These are phyloP conservation scores for Taenioides sp. DNA, from an alignment of 2,797 vertebrate species.

Conservation along the genomic window DNA sequence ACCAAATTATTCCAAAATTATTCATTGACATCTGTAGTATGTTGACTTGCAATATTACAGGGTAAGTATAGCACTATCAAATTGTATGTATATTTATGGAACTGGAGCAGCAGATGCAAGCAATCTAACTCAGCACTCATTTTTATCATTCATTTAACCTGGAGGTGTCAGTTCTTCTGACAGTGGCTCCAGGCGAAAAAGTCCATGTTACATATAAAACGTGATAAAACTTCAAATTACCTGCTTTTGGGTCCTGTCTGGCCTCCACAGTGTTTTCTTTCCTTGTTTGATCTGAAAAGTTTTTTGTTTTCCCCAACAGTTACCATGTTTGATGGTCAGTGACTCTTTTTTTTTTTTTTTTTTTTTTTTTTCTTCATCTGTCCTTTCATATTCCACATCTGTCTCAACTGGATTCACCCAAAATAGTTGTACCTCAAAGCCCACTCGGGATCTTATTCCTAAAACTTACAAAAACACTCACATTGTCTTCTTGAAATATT, in stretches of 20 bases:
- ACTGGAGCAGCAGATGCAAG: neutral
- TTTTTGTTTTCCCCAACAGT: neutral
- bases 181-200: no score
- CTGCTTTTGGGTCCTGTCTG: no score
- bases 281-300: conserved; percentile 8
- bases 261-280: neutral
- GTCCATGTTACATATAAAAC: no score
- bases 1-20: no score
- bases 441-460: neutral
- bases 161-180: no score
- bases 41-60: no score
- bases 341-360: neutral
- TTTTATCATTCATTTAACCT: no score
- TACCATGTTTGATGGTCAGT: conserved; percentile 11
- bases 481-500: neutral
- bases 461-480: neutral
- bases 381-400: conserved; percentile 32
- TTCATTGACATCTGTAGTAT: no score
- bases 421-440: conserved; percentile 1
- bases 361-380: neutral
- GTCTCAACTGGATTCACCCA: conserved; percentile 38
- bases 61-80: no score
- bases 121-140: neutral
- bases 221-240: no score
- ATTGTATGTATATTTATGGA: no score